Conservation (phyloP, 2,888 invertebrate species). For the Tachina fera region DNA sequence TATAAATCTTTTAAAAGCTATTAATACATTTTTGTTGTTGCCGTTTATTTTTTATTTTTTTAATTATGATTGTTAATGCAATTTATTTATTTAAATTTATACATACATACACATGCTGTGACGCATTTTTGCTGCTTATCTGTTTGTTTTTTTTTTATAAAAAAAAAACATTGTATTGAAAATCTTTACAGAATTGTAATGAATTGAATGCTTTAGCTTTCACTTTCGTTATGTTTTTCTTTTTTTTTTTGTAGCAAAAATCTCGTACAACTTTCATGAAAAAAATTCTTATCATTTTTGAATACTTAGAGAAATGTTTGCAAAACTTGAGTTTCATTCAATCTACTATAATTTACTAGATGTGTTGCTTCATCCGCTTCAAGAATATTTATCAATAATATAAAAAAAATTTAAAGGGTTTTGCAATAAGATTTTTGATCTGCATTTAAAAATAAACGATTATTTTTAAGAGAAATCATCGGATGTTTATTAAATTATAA, state of each 20-base stretch:
- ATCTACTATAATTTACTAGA: background rate
- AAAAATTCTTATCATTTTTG: background rate
- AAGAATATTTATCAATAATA: no score
- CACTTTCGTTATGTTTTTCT: conserved; percentile 1
- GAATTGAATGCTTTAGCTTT: conserved; percentile 53
- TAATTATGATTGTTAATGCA: conserved; percentile 54
- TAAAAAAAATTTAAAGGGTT: no score
- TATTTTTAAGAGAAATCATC: no score
- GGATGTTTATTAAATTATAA: no score
- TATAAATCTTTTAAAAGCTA: conserved; percentile 62
- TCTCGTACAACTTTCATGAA: background rate
- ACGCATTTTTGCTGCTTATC: conserved; percentile 66
- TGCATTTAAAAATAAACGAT: no score
- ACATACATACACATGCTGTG: conserved; percentile 8
- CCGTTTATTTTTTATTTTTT: conserved; percentile 7
- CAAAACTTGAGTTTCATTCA: no score
- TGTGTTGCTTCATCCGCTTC: no score
- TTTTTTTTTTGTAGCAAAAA: conserved; percentile 23
- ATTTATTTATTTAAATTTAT: conserved; percentile 52
- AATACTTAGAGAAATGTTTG: background rate
- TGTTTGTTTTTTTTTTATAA: conserved; percentile 6
- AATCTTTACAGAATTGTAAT: conserved; percentile 28
- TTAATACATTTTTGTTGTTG: conserved; percentile 49
- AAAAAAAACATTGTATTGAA: background rate
- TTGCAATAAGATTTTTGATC: no score